Evolutionary conservation across 2,797 vertebrate species (phyloP), one percentile per base, ranked within the genome.

Genomic region (Uromys caudimaculatus): DNA sequence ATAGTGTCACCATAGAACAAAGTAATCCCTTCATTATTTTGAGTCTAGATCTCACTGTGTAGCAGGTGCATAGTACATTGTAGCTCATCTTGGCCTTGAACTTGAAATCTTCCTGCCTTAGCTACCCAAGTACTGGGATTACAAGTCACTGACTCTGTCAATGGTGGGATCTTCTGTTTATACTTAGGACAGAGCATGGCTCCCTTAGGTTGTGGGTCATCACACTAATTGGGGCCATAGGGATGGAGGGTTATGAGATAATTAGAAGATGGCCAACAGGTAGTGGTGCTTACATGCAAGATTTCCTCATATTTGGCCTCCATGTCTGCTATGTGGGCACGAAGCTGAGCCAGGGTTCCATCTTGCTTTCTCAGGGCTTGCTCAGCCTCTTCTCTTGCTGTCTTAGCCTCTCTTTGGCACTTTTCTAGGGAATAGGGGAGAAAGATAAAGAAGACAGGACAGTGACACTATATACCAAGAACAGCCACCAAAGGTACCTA

Each of bases 301-400:
- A 99, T 97, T 92, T 98, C 98, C 97, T 99, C 98, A 13, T 98
- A 99, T 75, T 98, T 98, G 23, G 94, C 98, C 91, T 99, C 98
- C 98, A 98, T 98, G 94, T 97, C 97, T 60, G 98, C 95, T 54
- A 99, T 94, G 58, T 98, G 98, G 93, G 95, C 96, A 95, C 92
- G 98, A 76, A 99, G 98, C 76, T 98, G 98, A 81, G 98, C 50
- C 47, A 99, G 98, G 84, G 97, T 96, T 95, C 58, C 82, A 1
- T 99, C 98, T 81, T 98, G 98, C 87, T 99, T 98, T 77, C 93
- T 73, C 32, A 98, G 97, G 47, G 95, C 96, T 90, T 64, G 96
- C 64, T 97, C 93, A 21, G 90, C 96, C 52, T 97, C 97, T 75
- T 96, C 90, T 94, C 88, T 97, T 44, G 97, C 98, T 73, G 85